Conservation (phyloP, 2,888 invertebrate genomes). For the Amiota communis region DNA sequence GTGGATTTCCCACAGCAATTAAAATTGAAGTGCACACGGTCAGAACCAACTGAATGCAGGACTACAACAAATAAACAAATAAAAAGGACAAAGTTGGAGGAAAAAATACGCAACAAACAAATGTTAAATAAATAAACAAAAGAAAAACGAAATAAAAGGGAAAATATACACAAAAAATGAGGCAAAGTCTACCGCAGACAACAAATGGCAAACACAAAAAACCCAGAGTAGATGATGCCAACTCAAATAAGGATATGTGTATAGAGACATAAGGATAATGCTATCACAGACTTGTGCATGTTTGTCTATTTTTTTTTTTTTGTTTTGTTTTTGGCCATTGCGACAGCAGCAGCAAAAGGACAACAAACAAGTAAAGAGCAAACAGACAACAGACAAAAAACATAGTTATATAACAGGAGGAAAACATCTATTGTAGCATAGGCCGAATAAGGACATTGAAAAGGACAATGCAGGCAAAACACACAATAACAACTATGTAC, state of each 20-base stretch:
- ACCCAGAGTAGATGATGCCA: neutral
- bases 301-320: conserved; percentile 7
- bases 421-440: conserved; percentile 43
- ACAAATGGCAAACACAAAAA: conserved; percentile 31
- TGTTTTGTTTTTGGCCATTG: neutral
- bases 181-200: conserved; percentile 25
- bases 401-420: neutral
- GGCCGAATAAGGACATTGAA: conserved; percentile 42
- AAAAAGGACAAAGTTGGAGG: conserved; percentile 44
- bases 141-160: conserved; percentile 32
- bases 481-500: neutral
- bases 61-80: conserved; percentile 57
- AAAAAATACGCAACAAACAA: conserved; percentile 58
- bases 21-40: conserved; percentile 57
- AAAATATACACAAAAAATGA: conserved; percentile 30
- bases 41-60: conserved; percentile 48
- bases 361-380: conserved; percentile 25
- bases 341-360: conserved; percentile 52
- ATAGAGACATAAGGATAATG: conserved; percentile 44
- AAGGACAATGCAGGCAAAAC: conserved; percentile 56
- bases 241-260: conserved; percentile 31
- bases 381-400: conserved; percentile 44
- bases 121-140: conserved; percentile 57
- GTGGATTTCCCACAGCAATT: conserved; percentile 73
- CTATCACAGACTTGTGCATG: conserved; percentile 53